Evolutionary conservation across 2,113 vertebrate species (phyloP), one percentile per base, ranked within the genome.

Genomic region (Pterocles burchelli): DNA sequence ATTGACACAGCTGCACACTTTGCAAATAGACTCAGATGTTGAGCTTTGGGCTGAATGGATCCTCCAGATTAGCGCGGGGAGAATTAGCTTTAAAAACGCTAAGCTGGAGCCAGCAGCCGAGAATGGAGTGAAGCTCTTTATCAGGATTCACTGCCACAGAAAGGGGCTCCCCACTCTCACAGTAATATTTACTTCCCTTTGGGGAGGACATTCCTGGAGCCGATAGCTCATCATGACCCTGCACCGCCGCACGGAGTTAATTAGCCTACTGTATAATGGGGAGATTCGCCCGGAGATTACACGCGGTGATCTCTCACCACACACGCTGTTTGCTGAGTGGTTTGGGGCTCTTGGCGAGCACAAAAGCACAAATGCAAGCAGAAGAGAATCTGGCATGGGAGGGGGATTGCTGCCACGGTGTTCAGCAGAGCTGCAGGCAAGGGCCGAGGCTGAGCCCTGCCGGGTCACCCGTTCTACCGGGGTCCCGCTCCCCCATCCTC

Each of bases 1-100:
- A 97, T 98, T 98, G 99, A 99, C 99, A 99, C 99, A 99, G 99
- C 99, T 99, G 99, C 98, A 98, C 98, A 87, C 97, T 99, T 97
- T 6, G 98, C 99, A 99, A 98, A 98, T 92, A 98, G 96, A 97
- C 96, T 97, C 97, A 96, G 97, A 98, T 97, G 97, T 91, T 95
- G 96, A 95, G 97, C 97, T 97, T 96, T 96, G 97, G 97, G 97
- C 95, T 95, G 97, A 97, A 97, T 96, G 96, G 96, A 94, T 96
- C 96, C 97, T 97, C 96, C 97, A 98, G 97, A 98, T 97, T 97
- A 98, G 97, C 71, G 41, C 52, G 7, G 92, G 88, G 89, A 97
- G 97, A 98, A 98, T 97, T 91, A 97, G 97, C 97, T 96, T 97
- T 92, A 96, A 97, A 97, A 97, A 97, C 93, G 26, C 94, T 97